Evolutionary conservation across 2,797 vertebrate species (phyloP).

Genomic region (Takifugu rubripes): DNA sequence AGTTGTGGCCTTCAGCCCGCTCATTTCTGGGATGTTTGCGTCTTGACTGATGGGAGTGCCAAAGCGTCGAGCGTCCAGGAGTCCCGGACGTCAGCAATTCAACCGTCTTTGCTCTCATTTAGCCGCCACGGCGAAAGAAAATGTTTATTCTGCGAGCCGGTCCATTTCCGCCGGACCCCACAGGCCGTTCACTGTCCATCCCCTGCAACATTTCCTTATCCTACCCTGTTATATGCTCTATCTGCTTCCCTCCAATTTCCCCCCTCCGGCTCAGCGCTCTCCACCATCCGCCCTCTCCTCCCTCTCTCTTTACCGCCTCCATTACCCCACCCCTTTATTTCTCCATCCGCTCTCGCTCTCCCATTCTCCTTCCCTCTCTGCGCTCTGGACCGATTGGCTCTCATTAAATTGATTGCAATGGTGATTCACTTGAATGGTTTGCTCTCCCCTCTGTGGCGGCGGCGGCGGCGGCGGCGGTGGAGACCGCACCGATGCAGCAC

Average conservation of each 20-base stretch:
- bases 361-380: constrained; percentile 27
- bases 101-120: constrained; percentile 54
- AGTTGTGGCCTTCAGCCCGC: constrained; percentile 20
- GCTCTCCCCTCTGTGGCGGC: constrained; percentile 24
- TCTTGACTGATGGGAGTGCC: constrained; percentile 37
- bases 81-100: constrained; percentile 41
- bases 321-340: constrained; percentile 2
- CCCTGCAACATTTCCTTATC: constrained; percentile 18
- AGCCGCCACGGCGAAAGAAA: constrained; percentile 33
- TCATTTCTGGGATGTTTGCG: constrained; percentile 18
- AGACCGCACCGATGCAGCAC: background rate
- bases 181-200: constrained; percentile 15
- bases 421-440: constrained; percentile 72
- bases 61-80: constrained; percentile 37
- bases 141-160: constrained; percentile 38
- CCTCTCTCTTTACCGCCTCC: constrained; percentile 14
- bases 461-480: background rate
- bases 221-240: constrained; percentile 11
- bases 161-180: constrained; percentile 10
- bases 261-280: constrained; percentile 14
- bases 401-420: constrained; percentile 72
- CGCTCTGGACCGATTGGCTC: constrained; percentile 61
- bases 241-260: constrained; percentile 15
- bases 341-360: background rate
- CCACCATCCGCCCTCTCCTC: constrained; percentile 10